Evolutionary conservation across 30 jellyfish, hydroid and myxozoan species (phyloP).

Genomic region (Turritopsis rubra): DNA sequence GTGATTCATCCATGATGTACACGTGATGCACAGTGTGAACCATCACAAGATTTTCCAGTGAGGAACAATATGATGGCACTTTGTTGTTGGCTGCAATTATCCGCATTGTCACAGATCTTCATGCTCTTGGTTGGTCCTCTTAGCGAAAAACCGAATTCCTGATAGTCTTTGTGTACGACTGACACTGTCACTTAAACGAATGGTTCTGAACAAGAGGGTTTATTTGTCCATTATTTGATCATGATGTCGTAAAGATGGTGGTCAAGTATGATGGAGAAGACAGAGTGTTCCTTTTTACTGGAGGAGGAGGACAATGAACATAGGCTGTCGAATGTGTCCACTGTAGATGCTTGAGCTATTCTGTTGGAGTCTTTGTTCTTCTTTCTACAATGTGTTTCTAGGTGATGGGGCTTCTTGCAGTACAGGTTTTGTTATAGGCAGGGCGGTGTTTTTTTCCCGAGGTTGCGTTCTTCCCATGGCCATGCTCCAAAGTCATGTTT

Average conservation of each 20-base stretch:
- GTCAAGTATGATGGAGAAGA: constrained; percentile 6
- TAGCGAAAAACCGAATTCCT: constrained; percentile 11
- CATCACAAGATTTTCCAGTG: background rate
- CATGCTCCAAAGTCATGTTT: background rate
- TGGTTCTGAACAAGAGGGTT: constrained; percentile 21
- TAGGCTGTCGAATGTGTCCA: background rate
- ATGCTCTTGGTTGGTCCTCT: background rate
- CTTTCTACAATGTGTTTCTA: constrained; percentile 1
- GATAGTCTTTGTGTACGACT: background rate
- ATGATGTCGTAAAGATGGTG: constrained; percentile 13
- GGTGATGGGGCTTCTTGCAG: constrained; percentile 9
- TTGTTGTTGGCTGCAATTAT: background rate
- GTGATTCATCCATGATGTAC: background rate
- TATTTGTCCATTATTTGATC: constrained; percentile 8
- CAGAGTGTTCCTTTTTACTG: background rate
- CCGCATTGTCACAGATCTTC: background rate
- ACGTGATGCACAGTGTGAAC: background rate
- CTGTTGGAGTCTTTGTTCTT: constrained; percentile 4
- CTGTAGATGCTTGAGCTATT: background rate
- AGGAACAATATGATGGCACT: background rate
- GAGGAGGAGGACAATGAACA: constrained; percentile 12
- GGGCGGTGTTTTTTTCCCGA: constrained; percentile 1
- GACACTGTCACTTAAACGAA: background rate
- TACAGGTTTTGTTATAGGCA: constrained; percentile 9
- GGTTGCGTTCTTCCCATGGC: constrained; percentile 21